Base-by-base conservation (phyloP, 92 coral and sea anemone species). In the Nematostella vectensis region DNA sequence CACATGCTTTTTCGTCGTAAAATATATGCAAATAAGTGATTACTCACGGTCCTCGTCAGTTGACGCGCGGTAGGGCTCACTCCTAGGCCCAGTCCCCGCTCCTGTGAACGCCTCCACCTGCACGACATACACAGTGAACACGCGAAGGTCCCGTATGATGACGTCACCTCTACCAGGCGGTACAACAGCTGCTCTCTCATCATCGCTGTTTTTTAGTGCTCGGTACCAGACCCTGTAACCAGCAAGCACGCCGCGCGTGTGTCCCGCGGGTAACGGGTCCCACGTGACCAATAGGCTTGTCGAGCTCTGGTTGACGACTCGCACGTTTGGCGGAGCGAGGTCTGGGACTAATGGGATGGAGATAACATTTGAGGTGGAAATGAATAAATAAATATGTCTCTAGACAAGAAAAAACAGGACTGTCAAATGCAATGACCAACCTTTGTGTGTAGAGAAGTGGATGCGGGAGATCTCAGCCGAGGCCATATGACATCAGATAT, bases 41-140 rank as follows among this genome's bases (percentile, higher is more conserved):
- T 33, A 33, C 80, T 39, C 50, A 83, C 93, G 78, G 25, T 83
- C 93, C 28, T 83, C 82, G 55, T 78, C 82, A 0, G 93, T 83
- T 13, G 60, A 73, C 4, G 54, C 61, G 0, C 68, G 49, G 3
- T 66, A 22, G 25, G 40, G 40, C 15, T 54, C 54, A n/a, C 81
- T 70, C 16, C 21, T 38, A 11, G 66, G 63, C 2, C 93, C 93
- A 11, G n/a, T 25, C 18, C 93, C 93, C 20, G 53, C 58, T 19
- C 70, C 58, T 0, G 85, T 83, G 24, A 78, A 59, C 8, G 82
- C 93, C 1, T 72, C 75, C 13, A 78, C 53, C 11, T 33, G 54
- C 26, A 78, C 47, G 13, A 42, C 67, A 44, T 83, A 83, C 21
- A 20, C 57, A 4, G 82, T 78, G 55, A 49, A 78, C 68, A 58